Percentiles rank a stretch among this genome's conserved stretches.
phyloP scores from a whole-genome alignment of 2,797 vertebrate species.

The Otolemur crassicaudatus region DNA sequence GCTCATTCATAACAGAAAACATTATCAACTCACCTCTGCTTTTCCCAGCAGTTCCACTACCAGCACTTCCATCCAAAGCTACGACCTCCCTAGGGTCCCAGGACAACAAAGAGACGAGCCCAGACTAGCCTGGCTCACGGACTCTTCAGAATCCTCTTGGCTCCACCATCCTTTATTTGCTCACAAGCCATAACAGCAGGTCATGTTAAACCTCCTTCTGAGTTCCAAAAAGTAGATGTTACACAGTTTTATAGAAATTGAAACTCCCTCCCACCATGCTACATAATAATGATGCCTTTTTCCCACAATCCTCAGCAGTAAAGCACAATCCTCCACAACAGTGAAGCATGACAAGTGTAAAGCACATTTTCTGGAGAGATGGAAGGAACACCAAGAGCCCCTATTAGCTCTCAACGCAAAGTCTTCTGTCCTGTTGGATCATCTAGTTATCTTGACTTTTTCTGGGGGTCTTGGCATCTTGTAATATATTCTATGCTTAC shows the following conservation, averaged over 20 bases:
- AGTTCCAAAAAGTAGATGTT: neutral
- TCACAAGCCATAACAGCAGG: neutral
- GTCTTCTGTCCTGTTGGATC: neutral
- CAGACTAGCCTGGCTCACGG: neutral
- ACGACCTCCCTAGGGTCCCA: neutral
- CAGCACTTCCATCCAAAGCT: neutral
- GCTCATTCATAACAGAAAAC: neutral
- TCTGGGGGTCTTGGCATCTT: neutral
- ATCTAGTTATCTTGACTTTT: neutral
- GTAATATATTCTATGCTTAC: neutral
- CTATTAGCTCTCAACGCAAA: neutral
- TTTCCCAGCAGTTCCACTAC: neutral
- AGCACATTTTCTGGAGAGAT: neutral
- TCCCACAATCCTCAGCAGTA: neutral
- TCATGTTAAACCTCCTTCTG: neutral
- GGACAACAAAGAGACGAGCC: neutral
- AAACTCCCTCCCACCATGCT: neutral
- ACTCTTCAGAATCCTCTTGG: neutral
- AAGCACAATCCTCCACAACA: neutral
- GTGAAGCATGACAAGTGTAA: neutral
- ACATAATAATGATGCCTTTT: neutral
- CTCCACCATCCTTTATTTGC: neutral
- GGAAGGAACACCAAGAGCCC: neutral
- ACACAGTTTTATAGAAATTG: neutral
- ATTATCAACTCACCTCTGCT: neutral